Evolutionary conservation across 2,113 vertebrate genomes (phyloP).

Genomic region (Symphodus melops): DNA sequence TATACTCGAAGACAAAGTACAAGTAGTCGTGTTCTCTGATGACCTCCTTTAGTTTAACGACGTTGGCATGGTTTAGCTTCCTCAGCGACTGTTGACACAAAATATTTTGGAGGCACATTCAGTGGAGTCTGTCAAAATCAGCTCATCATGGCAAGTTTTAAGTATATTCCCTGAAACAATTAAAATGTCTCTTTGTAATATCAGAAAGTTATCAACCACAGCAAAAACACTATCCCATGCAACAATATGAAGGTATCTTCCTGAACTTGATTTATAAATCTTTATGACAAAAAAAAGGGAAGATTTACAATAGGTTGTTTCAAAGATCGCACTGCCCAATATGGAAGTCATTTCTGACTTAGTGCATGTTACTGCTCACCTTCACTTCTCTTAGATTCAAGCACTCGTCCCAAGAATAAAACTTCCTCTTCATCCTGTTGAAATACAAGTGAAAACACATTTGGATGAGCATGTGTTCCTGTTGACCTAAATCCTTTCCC

Average conservation of each 20-base stretch:
- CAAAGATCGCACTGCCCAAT: neutral
- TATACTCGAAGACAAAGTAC: constrained; percentile 99
- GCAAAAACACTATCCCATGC: too few relatives aligned
- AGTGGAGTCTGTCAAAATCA: too few relatives aligned
- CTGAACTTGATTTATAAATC: too few relatives aligned
- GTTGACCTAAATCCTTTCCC: neutral
- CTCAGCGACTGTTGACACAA: constrained; percentile 90
- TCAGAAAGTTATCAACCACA: too few relatives aligned
- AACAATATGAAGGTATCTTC: too few relatives aligned
- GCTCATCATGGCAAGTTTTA: too few relatives aligned
- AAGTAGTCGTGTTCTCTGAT: constrained; percentile 98
- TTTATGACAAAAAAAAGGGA: too few relatives aligned
- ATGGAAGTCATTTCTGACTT: neutral
- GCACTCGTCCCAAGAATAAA: constrained; percentile 99
- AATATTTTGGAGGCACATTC: neutral
- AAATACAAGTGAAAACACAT: constrained; percentile 10
- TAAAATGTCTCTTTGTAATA: too few relatives aligned
- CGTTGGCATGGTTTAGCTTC: constrained; percentile 97
- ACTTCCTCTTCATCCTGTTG: constrained; percentile 97
- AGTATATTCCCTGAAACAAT: too few relatives aligned
- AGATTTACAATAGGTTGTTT: neutral
- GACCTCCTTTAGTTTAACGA: constrained; percentile 98
- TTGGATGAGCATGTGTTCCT: neutral
- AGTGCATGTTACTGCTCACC: constrained; percentile 79
- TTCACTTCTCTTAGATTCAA: constrained; percentile 99